Percentiles rank a stretch among this genome's conserved stretches.
These are phyloP conservation scores for Eilema sororculum DNA, from an alignment of 2,888 invertebrate genomes.

Conservation along the genomic window DNA sequence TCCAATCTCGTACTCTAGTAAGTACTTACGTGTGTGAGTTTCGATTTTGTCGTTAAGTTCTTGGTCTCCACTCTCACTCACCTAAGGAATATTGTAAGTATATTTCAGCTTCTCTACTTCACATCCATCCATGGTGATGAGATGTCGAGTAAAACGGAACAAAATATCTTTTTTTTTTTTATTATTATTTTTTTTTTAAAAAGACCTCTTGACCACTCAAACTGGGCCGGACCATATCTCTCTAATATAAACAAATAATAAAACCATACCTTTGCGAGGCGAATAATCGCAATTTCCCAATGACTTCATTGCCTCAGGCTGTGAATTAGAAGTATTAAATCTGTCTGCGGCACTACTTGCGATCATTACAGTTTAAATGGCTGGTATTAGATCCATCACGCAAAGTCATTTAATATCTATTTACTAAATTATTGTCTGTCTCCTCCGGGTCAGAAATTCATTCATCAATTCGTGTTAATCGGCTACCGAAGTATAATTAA, in stretches of 20 bases:
- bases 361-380: conserved; percentile 65
- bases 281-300: conserved; percentile 26
- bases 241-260: conserved; percentile 17
- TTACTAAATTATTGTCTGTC: conserved; percentile 14
- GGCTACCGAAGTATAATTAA: neutral
- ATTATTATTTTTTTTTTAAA: no score
- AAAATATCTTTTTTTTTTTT: no score
- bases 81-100: no score
- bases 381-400: conserved; percentile 46
- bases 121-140: no score
- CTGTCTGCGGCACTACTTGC: conserved; percentile 49
- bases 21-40: no score
- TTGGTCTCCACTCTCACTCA: neutral
- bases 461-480: neutral
- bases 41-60: neutral
- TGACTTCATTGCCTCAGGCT: conserved; percentile 45
- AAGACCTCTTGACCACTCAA: neutral
- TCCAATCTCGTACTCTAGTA: no score
- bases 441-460: neutral
- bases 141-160: neutral
- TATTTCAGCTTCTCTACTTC: no score
- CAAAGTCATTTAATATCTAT: conserved; percentile 31
- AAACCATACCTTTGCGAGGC: conserved; percentile 1
- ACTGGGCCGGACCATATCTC: neutral
- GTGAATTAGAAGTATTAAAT: conserved; percentile 49